Percentiles rank a stretch among this genome's conserved stretches.
phyloP scores from a whole-genome alignment of 2,797 vertebrate species.

The Moxostoma hubbsi region DNA sequence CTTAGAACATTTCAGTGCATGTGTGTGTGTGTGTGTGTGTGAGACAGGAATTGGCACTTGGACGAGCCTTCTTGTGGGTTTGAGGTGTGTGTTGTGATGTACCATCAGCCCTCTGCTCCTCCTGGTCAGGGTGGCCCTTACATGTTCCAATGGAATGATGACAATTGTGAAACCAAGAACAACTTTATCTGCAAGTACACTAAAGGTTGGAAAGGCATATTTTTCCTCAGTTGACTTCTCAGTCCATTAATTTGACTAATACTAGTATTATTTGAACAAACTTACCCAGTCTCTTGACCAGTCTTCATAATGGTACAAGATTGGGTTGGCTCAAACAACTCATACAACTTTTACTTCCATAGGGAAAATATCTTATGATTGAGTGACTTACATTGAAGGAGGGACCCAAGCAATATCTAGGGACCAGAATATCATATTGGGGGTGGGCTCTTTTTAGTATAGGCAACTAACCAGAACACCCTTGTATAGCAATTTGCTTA shows the following conservation, averaged over 20 bases:
- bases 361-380: neutral
- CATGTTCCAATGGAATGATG: slow-evolving; percentile 97
- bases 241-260: neutral
- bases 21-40: slow-evolving; percentile 36
- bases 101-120: slow-evolving; percentile 92
- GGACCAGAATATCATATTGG: too few species aligned
- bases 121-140: slow-evolving; percentile 84
- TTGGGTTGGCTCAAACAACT: too few species aligned
- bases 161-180: slow-evolving; percentile 94
- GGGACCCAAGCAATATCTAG: too few species aligned
- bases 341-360: neutral
- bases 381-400: too few species aligned
- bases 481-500: too few species aligned
- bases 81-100: slow-evolving; percentile 96
- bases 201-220: slow-evolving; percentile 75
- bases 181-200: slow-evolving; percentile 99
- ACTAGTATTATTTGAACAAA: neutral
- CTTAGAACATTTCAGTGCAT: slow-evolving; percentile 6
- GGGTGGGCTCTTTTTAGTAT: too few species aligned
- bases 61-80: slow-evolving; percentile 96
- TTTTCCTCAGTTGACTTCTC: neutral
- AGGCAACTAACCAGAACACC: too few species aligned
- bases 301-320: too few species aligned
- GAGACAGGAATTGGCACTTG: slow-evolving; percentile 90
- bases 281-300: neutral